A percentile compares a stretch with the other conserved stretches of the same genome.
These are phyloP conservation scores for Masnerella sp. DNA, from an alignment of 2,888 invertebrate genomes.

Conservation along the genomic window DNA sequence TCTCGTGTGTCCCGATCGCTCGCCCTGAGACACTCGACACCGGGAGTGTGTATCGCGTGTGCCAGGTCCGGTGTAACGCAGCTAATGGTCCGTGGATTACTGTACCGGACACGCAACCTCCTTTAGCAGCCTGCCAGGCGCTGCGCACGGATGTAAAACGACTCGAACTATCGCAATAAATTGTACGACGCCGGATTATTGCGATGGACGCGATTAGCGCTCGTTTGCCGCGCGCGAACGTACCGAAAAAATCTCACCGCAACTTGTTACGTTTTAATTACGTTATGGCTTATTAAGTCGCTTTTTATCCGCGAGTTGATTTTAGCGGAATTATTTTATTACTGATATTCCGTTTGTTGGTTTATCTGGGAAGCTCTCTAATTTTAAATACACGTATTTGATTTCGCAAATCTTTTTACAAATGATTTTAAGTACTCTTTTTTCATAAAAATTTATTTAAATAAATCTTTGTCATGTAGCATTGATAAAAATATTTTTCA, in stretches of 20 bases:
- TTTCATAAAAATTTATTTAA: no score
- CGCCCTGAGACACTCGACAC: conserved; percentile 72
- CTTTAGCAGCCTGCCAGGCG: conserved; percentile 51
- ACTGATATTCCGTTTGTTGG: no score
- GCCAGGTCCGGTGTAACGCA: conserved; percentile 68
- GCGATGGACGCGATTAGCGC: conserved; percentile 32
- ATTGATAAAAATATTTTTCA: no score
- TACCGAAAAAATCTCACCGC: conserved; percentile 3
- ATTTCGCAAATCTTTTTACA: no score
- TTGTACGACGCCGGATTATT: conserved; percentile 41
- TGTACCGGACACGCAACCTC: conserved; percentile 53
- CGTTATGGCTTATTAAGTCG: conserved; percentile 19
- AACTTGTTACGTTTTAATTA: conserved; percentile 44
- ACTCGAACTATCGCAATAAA: conserved; percentile 54
- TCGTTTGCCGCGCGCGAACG: conserved; percentile 22
- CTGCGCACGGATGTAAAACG: conserved; percentile 57
- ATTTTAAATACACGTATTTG: no score
- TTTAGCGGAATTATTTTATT: no score
- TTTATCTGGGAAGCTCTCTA: no score
- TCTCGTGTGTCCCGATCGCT: conserved; percentile 72
- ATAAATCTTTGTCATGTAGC: no score
- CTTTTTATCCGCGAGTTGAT: neutral
- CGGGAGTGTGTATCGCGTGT: conserved; percentile 72
- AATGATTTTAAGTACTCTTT: no score
- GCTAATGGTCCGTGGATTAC: conserved; percentile 75